Evolutionary conservation across 1,140 invertebrate genomes (phyloP), one percentile per base, ranked within the genome.

Genomic region (Drosophila paulistorum): DNA sequence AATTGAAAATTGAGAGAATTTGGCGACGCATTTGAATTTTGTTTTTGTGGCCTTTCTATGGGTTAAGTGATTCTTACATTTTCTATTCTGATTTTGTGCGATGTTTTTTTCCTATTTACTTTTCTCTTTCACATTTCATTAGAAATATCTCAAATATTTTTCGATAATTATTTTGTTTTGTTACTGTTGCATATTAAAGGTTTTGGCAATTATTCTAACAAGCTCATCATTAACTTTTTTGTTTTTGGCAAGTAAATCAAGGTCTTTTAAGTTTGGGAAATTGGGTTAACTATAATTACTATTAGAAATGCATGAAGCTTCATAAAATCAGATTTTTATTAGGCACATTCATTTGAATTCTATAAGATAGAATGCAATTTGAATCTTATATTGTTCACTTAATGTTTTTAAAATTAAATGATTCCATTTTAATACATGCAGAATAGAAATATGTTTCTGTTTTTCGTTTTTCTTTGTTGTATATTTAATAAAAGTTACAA

Each of bases 241-340:
- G 30, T 30, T 30, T 63, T 86, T 85, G 83, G 80, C 75, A 77
- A 67, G 61, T 35, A 68, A 48, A 75, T 77, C 74, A 77, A 77
- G 74, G 74, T 77, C 74, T 68, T 59, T 61, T 66, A 55, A 55
- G 60, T 69, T 58, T 26, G 45, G 54, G 60, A 65, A 64, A 30
- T 13, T 11, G 37, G 37, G 10, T 11, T 39, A 39, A 3, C 11
- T 13, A 39, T 4, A 39, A 39, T 39, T 39, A 39, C 11, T 37
- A 37, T 2, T 2, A 11, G 1, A 11, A 37, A 37, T 37, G 7
- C 35, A 9, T 37, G 7, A 10, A 37, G 35, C 35, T 3, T 37
- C 9, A 39, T 39, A 13, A 13, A 39, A 3, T 13, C 11, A 13
- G 3, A 13, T 39, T 39, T 13, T 39, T 39, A 39, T 39, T 39